These are phyloP conservation scores for Panzeria rudis DNA, from an alignment of 2,888 invertebrate genomes.

Conservation along the genomic window DNA sequence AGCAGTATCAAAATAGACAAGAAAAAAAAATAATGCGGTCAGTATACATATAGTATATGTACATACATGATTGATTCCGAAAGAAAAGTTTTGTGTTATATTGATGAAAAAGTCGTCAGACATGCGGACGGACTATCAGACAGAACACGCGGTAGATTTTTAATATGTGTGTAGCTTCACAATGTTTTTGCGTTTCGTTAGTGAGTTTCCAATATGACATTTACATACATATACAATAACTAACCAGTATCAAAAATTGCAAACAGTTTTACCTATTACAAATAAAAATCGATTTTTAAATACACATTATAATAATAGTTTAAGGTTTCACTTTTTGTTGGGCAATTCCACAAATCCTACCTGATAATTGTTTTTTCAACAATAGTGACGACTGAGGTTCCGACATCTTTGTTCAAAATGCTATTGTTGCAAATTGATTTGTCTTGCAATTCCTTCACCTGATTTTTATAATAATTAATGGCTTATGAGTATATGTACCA, in stretches of 20 bases:
- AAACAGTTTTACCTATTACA: neutral
- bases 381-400: conserved; percentile 97
- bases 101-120: conserved; percentile 31
- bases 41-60: conserved; percentile 11
- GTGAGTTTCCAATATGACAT: neutral
- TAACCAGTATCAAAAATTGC: neutral
- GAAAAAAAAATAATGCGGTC: conserved; percentile 17
- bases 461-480: too few species aligned
- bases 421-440: conserved; percentile 54
- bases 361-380: conserved; percentile 97
- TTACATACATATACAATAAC: neutral
- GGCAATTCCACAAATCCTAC: conserved; percentile 85
- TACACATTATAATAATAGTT: neutral
- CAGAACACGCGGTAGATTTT: conserved; percentile 58
- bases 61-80: conserved; percentile 1
- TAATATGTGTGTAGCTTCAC: neutral
- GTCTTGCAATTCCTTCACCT: conserved; percentile 30
- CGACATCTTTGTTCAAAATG: conserved; percentile 87
- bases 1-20: conserved; percentile 29
- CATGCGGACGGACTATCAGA: conserved; percentile 18
- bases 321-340: neutral
- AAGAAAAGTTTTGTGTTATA: conserved; percentile 10
- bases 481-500: conserved; percentile 35
- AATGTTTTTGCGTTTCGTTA: neutral
- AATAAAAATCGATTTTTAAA: neutral